Conservation (phyloP, 2,113 vertebrate species). For the Tympanuchus pallidicinctus region DNA sequence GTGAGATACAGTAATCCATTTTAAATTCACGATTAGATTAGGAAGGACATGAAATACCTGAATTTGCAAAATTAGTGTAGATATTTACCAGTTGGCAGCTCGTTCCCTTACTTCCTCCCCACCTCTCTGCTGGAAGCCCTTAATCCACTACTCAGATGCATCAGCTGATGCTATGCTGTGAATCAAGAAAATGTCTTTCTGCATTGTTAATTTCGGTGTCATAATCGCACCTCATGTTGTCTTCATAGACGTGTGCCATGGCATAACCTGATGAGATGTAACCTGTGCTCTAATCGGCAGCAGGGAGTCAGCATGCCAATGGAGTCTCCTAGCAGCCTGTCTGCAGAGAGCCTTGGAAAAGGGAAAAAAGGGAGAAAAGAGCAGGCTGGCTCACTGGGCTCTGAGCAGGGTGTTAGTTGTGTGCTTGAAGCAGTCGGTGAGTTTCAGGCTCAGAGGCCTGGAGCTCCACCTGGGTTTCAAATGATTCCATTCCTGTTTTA, state of each 20-base stretch:
- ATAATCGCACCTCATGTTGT: slow-evolving; percentile 43
- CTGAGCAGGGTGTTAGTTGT: not conserved
- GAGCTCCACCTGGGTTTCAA: not conserved
- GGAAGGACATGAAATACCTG: slow-evolving; percentile 65
- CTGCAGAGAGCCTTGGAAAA: not conserved
- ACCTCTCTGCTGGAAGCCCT: slow-evolving; percentile 52
- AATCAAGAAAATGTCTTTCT: slow-evolving; percentile 60
- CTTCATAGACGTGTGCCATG: slow-evolving; percentile 20
- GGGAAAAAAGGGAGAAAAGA: not conserved
- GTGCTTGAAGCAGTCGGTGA: not conserved
- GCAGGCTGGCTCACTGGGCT: not conserved
- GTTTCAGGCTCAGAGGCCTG: not conserved
- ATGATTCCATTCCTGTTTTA: not conserved
- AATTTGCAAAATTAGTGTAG: slow-evolving; percentile 68
- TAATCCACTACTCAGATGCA: slow-evolving; percentile 46
- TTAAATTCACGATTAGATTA: slow-evolving; percentile 70
- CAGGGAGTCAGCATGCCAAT: not conserved
- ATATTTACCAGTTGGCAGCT: slow-evolving; percentile 69
- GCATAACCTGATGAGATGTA: slow-evolving; percentile 35
- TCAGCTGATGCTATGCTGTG: slow-evolving; percentile 37
- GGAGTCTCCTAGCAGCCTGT: not conserved
- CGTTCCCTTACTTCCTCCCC: slow-evolving; percentile 36
- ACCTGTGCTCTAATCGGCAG: not conserved
- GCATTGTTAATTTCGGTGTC: slow-evolving; percentile 52
- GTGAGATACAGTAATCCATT: slow-evolving; percentile 61